Percentiles rank a stretch among this genome's conserved stretches.
These are phyloP conservation scores for Troglohyphantes excavatus DNA, from an alignment of 2,888 invertebrate species.

Conservation along the genomic window DNA sequence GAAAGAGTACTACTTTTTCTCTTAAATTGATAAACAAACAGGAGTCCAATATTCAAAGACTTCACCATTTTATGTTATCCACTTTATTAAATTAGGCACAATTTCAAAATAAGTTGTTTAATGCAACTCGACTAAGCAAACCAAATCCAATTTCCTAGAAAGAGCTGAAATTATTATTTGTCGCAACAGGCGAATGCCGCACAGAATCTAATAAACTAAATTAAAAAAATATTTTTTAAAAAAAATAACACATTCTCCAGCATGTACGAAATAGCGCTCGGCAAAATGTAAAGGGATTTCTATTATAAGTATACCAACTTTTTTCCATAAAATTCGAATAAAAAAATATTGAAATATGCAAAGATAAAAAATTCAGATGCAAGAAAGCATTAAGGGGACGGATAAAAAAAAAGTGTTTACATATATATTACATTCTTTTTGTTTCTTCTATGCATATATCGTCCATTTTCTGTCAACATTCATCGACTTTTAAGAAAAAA, in stretches of 20 bases:
- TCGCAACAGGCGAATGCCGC: too few species aligned
- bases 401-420: conserved; percentile 41
- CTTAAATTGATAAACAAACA: too few species aligned
- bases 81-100: background rate
- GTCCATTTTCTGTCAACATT: background rate
- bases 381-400: background rate
- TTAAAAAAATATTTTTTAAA: background rate
- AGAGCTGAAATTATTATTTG: background rate
- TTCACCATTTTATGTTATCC: too few species aligned
- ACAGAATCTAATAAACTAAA: too few species aligned
- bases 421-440: conserved; percentile 44
- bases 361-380: background rate
- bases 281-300: background rate
- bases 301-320: background rate
- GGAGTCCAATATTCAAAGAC: too few species aligned
- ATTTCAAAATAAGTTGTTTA: background rate
- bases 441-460: background rate
- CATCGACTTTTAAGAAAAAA: background rate
- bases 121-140: background rate
- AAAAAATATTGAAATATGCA: conserved; percentile 3
- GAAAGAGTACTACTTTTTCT: too few species aligned
- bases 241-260: background rate
- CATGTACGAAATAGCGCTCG: background rate
- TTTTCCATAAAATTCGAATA: background rate
- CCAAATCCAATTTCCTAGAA: background rate